phyloP scores from a whole-genome alignment of 2,797 vertebrate genomes.

The Taenioides sp. region DNA sequence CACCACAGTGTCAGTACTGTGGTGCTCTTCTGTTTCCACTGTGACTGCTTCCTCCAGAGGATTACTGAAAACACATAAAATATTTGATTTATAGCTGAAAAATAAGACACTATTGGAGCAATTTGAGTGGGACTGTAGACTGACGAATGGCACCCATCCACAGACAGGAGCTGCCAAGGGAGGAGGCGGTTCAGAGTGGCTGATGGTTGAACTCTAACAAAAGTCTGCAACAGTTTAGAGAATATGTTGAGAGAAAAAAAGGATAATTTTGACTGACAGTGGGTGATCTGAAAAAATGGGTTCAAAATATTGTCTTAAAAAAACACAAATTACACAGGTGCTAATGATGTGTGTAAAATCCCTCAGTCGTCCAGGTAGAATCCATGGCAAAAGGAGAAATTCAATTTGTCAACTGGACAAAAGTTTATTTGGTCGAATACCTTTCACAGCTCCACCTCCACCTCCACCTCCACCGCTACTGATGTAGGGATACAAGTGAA shows the following conservation, averaged over 20 bases:
- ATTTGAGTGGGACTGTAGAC: slow-evolving; percentile 31
- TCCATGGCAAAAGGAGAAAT: no score
- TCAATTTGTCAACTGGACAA: no score
- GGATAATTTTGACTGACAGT: slow-evolving; percentile 16
- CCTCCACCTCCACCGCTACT: no score
- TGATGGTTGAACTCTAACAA: slow-evolving; percentile 48
- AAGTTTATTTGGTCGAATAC: no score
- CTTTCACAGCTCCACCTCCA: no score
- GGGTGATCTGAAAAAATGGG: neutral
- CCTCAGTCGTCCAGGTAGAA: no score
- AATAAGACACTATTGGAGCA: slow-evolving; percentile 34
- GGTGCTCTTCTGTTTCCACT: neutral
- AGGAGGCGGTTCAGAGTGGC: slow-evolving; percentile 42
- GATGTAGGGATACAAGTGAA: no score
- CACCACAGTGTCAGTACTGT: neutral
- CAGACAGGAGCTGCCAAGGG: slow-evolving; percentile 29
- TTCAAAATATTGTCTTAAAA: neutral
- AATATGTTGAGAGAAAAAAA: slow-evolving; percentile 4
- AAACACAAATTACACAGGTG: neutral
- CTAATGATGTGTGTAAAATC: neutral
- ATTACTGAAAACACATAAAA: slow-evolving; percentile 27
- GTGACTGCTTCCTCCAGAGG: slow-evolving; percentile 15
- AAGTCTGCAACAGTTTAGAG: slow-evolving; percentile 26
- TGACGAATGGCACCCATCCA: slow-evolving; percentile 31
- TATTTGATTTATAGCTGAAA: slow-evolving; percentile 35